These are phyloP conservation scores for Andrena fulva DNA, from an alignment of 2,888 invertebrate genomes.

Conservation along the genomic window DNA sequence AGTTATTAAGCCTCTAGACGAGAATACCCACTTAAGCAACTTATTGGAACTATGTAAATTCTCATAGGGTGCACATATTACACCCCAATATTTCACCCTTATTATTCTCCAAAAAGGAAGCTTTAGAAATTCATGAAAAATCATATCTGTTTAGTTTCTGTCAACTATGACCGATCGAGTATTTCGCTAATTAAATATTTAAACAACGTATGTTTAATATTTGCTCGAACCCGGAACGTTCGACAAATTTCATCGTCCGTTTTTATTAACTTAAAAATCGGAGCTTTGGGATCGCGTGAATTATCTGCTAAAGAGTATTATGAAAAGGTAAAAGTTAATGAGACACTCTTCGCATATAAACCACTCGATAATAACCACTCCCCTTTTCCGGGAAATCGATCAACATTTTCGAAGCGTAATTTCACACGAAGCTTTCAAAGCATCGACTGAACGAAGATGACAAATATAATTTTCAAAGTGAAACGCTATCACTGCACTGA, in stretches of 20 bases:
- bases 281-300: constrained; percentile 21
- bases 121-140: no score
- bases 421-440: not conserved
- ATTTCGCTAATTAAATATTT: not conserved
- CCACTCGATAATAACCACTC: constrained; percentile 18
- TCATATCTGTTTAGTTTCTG: no score
- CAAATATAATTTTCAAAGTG: not conserved
- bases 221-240: not conserved
- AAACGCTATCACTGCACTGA: not conserved
- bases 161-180: no score
- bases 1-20: no score
- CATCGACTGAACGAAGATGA: not conserved
- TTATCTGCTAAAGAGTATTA: constrained; percentile 41
- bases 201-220: not conserved
- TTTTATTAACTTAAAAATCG: constrained; percentile 26
- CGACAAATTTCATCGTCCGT: not conserved
- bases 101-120: no score
- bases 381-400: not conserved
- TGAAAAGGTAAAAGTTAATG: constrained; percentile 38
- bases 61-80: no score
- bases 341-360: constrained; percentile 12
- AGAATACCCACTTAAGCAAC: no score
- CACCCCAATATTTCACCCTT: no score
- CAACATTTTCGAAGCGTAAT: not conserved
- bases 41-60: no score